These are phyloP conservation scores for Trypoxylon attenuatum DNA, from an alignment of 2,888 invertebrate species.

Conservation along the genomic window DNA sequence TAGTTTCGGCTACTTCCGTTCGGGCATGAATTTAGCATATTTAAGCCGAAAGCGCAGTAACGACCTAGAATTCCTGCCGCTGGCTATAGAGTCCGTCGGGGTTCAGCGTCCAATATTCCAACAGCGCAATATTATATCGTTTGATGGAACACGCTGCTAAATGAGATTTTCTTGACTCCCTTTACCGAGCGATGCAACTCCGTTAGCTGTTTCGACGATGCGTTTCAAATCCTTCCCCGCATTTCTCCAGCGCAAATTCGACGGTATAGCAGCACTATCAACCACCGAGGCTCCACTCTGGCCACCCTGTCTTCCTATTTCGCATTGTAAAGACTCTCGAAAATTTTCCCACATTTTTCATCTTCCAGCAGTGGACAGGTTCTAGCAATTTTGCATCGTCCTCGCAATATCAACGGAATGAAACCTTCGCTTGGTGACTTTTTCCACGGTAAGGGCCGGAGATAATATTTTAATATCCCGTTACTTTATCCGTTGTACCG, in stretches of 20 bases:
- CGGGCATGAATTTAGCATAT: constrained; percentile 29
- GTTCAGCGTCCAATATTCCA: constrained; percentile 40
- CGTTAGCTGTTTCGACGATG: too few species aligned
- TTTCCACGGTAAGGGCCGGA: too few species aligned
- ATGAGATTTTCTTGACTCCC: constrained; percentile 48
- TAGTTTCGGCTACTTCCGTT: constrained; percentile 20
- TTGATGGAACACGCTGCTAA: constrained; percentile 23
- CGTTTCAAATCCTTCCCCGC: constrained; percentile 11
- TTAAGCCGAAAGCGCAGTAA: constrained; percentile 35
- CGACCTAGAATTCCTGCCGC: constrained; percentile 29
- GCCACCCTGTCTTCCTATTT: too few species aligned
- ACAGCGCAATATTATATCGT: constrained; percentile 42
- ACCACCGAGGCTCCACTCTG: background rate
- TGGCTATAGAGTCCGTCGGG: constrained; percentile 28
- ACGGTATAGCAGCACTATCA: background rate
- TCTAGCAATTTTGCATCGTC: background rate
- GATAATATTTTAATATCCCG: too few species aligned
- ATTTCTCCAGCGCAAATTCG: too few species aligned
- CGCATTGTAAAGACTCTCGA: background rate
- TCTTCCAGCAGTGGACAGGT: background rate
- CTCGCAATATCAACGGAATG: too few species aligned
- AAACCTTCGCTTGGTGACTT: too few species aligned
- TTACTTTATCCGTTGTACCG: too few species aligned
- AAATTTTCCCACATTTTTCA: background rate
- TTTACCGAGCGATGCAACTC: too few species aligned